Conservation (phyloP, 2,888 invertebrate species). For the Yponomeuta cagnagella region DNA sequence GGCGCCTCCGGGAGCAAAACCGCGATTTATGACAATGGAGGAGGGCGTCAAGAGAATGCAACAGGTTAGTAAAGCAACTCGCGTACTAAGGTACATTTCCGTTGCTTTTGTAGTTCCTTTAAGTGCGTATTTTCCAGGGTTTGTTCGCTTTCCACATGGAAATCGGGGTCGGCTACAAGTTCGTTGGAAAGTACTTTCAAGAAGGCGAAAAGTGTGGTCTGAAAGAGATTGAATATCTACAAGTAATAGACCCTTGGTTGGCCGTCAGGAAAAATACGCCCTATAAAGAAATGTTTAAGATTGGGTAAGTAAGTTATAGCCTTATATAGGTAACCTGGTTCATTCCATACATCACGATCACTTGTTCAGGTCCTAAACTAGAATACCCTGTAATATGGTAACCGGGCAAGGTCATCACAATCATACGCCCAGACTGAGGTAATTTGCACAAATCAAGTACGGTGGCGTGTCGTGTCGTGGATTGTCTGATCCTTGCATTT, state of each 20-base stretch:
- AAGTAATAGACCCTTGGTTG: slow-evolving; percentile 79
- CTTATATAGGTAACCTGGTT: too few relatives aligned
- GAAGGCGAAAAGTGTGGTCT: slow-evolving; percentile 84
- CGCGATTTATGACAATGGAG: slow-evolving; percentile 76
- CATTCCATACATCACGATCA: too few relatives aligned
- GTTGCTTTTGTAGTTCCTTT: not conserved
- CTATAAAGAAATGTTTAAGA: slow-evolving; percentile 78
- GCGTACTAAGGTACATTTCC: slow-evolving; percentile 38
- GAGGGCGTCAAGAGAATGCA: slow-evolving; percentile 77
- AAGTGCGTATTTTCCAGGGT: slow-evolving; percentile 44
- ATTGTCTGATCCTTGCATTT: too few relatives aligned
- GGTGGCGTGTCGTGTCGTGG: too few relatives aligned
- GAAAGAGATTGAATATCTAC: slow-evolving; percentile 78
- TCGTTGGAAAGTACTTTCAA: slow-evolving; percentile 79
- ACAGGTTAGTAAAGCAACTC: slow-evolving; percentile 6
- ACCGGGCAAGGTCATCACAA: too few relatives aligned
- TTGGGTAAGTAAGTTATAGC: slow-evolving; percentile 58
- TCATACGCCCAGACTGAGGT: too few relatives aligned
- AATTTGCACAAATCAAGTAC: too few relatives aligned
- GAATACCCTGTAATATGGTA: too few relatives aligned
- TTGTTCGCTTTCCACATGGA: slow-evolving; percentile 83
- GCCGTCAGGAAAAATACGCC: slow-evolving; percentile 78
- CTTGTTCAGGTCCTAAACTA: too few relatives aligned
- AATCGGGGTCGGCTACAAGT: slow-evolving; percentile 78
- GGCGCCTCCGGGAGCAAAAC: slow-evolving; percentile 73